Evolutionary conservation across 2,888 invertebrate genomes (phyloP).

Genomic region (Zygogramma bicolorata): DNA sequence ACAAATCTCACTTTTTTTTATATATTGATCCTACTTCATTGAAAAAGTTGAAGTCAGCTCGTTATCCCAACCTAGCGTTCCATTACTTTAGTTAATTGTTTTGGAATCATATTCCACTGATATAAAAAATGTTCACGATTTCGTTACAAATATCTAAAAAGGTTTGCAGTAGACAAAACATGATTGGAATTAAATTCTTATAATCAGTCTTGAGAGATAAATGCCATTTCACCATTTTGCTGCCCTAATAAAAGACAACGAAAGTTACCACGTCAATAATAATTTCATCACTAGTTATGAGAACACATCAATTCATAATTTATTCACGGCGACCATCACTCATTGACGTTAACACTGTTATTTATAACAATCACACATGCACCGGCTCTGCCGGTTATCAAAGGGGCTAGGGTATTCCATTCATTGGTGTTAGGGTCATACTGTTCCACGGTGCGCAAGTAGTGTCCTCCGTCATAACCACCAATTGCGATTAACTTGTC

Average conservation of each 20-base stretch:
- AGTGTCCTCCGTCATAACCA: slow-evolving; percentile 92
- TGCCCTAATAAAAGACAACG: background rate
- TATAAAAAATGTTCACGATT: background rate
- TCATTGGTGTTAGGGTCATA: slow-evolving; percentile 88
- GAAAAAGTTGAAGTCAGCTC: background rate
- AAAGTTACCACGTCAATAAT: background rate
- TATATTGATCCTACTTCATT: background rate
- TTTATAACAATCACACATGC: slow-evolving; percentile 83
- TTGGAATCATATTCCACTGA: background rate
- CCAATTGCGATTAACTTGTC: slow-evolving; percentile 87
- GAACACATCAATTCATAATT: background rate
- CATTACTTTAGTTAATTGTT: background rate
- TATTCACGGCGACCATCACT: slow-evolving; percentile 23
- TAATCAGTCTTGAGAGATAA: background rate
- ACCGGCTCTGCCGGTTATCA: slow-evolving; percentile 88
- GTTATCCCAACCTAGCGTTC: background rate
- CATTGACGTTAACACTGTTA: slow-evolving; percentile 35
- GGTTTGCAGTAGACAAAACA: background rate
- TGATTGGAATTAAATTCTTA: background rate
- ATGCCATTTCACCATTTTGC: slow-evolving; percentile 3
- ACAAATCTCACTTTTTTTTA: background rate
- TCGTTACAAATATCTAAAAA: background rate
- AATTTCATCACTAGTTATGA: background rate
- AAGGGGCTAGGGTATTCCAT: slow-evolving; percentile 82
- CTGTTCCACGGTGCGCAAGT: slow-evolving; percentile 87